Percentiles rank a stretch among this genome's conserved stretches.
These are phyloP conservation scores for Eristalis tenax DNA, from an alignment of 2,888 invertebrate species.

Conservation along the genomic window DNA sequence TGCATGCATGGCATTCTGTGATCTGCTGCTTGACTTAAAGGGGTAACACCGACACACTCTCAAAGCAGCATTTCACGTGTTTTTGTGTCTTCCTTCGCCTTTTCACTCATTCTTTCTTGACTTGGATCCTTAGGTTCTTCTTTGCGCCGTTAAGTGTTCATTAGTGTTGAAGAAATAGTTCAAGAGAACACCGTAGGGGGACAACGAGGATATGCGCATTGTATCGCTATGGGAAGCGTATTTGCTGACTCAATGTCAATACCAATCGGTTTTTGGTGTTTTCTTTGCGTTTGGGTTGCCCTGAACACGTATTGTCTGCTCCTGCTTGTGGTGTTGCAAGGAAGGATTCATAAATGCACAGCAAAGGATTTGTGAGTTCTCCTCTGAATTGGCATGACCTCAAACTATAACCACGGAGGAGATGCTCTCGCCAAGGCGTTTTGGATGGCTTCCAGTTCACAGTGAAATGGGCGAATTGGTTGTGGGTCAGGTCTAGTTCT, in stretches of 20 bases:
- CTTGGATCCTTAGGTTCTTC: not conserved
- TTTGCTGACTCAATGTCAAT: conserved; percentile 38
- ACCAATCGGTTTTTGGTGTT: not conserved
- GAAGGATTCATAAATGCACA: not conserved
- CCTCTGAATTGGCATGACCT: not conserved
- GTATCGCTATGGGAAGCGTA: not conserved
- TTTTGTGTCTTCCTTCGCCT: not conserved
- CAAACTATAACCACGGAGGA: not conserved
- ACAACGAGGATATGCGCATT: conserved; percentile 27
- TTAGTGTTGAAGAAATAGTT: conserved; percentile 43
- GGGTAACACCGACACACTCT: not conserved
- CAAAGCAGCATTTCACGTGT: not conserved
- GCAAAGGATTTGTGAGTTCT: not conserved
- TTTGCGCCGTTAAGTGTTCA: conserved; percentile 39
- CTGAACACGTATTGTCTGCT: no score
- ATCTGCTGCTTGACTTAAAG: conserved; percentile 8
- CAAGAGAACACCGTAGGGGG: conserved; percentile 42
- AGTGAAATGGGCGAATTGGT: not conserved
- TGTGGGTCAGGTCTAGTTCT: not conserved
- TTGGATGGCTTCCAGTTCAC: not conserved
- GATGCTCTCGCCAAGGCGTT: not conserved
- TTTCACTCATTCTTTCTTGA: not conserved
- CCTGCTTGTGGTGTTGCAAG: no score
- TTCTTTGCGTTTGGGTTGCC: not conserved
- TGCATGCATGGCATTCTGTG: conserved; percentile 38